phyloP scores from a whole-genome alignment of 2,888 invertebrate species.

The Pinctada fucata region DNA sequence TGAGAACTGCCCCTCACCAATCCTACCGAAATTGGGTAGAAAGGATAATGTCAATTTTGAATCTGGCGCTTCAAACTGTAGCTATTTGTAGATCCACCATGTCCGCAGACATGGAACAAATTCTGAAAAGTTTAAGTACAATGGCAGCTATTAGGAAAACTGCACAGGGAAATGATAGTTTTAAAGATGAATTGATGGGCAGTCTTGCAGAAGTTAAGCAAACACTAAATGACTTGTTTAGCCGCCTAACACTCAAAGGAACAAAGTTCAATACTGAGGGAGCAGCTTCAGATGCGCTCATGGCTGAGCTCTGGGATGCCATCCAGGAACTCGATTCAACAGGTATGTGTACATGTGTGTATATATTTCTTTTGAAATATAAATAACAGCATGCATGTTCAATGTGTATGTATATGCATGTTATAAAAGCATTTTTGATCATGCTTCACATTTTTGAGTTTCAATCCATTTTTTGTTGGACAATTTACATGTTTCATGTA shows the following conservation, averaged over 20 bases:
- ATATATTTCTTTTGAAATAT: conserved; percentile 1
- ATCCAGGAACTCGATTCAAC: conserved; percentile 13
- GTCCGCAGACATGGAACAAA: conserved; percentile 14
- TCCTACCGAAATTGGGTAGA: conserved; percentile 18
- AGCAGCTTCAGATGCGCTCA: conserved; percentile 8
- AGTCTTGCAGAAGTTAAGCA: background rate
- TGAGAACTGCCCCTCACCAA: conserved; percentile 17
- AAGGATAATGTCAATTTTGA: conserved; percentile 17
- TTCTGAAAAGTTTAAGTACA: conserved; percentile 12
- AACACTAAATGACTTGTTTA: background rate
- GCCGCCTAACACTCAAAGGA: background rate
- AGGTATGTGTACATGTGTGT: background rate
- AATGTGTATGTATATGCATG: background rate
- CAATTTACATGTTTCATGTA: too few species aligned
- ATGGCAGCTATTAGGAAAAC: conserved; percentile 14
- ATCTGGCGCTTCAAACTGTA: conserved; percentile 16
- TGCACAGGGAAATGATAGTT: conserved; percentile 13
- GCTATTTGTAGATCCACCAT: conserved; percentile 8
- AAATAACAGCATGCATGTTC: background rate
- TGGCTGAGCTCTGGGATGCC: conserved; percentile 11
- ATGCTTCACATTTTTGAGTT: too few species aligned
- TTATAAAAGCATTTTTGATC: too few species aligned
- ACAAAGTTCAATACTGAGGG: too few species aligned
- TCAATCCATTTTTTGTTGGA: too few species aligned
- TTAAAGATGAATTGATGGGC: background rate